Conservation (phyloP, 1,140 invertebrate genomes). For the Lepidotrigona ventralis region DNA sequence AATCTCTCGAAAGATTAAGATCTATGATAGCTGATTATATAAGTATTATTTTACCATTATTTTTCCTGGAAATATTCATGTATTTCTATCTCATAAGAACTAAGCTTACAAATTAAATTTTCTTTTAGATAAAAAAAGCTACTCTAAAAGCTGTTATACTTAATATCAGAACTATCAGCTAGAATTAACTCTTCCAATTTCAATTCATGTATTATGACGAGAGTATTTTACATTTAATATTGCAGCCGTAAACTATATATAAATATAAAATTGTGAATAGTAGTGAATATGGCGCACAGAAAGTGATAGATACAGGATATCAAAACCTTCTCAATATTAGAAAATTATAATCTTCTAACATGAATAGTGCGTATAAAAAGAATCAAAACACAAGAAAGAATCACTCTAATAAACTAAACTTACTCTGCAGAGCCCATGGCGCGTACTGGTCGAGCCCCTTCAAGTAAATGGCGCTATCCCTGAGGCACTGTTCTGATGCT, state of each 20-base stretch:
- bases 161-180: neutral
- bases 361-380: too few species aligned
- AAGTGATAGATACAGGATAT: too few species aligned
- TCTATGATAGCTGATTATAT: neutral
- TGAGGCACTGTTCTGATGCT: constrained; percentile 57
- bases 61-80: neutral
- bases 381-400: neutral
- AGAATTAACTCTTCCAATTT: neutral
- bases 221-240: too few species aligned
- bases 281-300: too few species aligned
- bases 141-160: neutral
- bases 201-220: neutral
- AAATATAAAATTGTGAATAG: too few species aligned
- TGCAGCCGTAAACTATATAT: too few species aligned
- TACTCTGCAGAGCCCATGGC: constrained; percentile 72
- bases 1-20: neutral
- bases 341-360: too few species aligned
- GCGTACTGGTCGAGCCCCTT: constrained; percentile 57
- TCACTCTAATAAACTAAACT: constrained; percentile 34
- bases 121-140: neutral
- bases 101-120: neutral
- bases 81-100: neutral
- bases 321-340: too few species aligned
- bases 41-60: neutral
- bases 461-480: constrained; percentile 62